Conservation (phyloP, 2,797 vertebrate genomes). For the Sarcoramphus papa region DNA sequence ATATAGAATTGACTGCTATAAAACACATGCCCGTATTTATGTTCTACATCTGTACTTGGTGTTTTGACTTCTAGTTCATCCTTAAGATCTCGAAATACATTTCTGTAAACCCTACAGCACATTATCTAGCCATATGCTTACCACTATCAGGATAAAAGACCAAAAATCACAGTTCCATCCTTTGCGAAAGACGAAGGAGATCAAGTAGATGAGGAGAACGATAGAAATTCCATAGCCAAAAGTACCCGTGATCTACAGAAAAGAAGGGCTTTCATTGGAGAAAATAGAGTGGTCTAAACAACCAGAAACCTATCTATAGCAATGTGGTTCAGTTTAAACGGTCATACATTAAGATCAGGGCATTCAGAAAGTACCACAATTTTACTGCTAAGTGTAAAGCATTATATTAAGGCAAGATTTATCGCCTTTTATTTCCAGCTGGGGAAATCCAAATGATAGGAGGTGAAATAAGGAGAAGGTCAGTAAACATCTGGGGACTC, state of each 20-base stretch:
- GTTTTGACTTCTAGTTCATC: background rate
- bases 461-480: background rate
- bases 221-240: slow-evolving; percentile 81
- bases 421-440: background rate
- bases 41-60: background rate
- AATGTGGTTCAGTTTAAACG: background rate
- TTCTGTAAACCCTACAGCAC: background rate
- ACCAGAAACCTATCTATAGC: background rate
- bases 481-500: background rate
- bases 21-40: background rate
- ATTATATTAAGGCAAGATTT: background rate
- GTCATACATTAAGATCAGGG: background rate
- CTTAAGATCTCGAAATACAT: background rate
- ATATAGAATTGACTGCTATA: background rate
- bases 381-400: background rate
- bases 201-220: slow-evolving; percentile 82
- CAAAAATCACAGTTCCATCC: slow-evolving; percentile 83
- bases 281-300: background rate
- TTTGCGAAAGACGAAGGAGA: slow-evolving; percentile 83
- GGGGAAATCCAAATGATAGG: background rate
- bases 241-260: slow-evolving; percentile 68
- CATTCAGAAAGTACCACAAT: background rate
- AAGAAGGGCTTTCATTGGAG: background rate
- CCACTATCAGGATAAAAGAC: slow-evolving; percentile 82
- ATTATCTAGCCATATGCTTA: slow-evolving; percentile 61